Conservation (phyloP, 2,113 vertebrate species). For the Raja brachyura region DNA sequence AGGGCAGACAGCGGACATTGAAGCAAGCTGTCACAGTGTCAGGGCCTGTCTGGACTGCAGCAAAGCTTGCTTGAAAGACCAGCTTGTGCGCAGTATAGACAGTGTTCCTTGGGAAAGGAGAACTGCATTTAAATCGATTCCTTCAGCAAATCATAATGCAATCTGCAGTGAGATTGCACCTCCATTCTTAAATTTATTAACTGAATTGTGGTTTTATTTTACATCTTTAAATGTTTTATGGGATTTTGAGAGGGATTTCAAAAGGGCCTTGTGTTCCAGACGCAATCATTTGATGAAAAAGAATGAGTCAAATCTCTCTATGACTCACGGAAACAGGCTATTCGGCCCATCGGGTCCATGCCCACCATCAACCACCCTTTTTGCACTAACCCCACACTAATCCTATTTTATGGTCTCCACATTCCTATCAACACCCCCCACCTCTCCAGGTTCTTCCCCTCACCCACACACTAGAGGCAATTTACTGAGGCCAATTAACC, state of each 20-base stretch:
- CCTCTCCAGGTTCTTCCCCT: too few species aligned
- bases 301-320: not conserved
- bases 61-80: not conserved
- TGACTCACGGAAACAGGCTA: too few species aligned
- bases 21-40: not conserved
- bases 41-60: not conserved
- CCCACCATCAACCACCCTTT: too few species aligned
- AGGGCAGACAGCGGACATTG: not conserved
- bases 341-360: too few species aligned
- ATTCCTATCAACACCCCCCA: too few species aligned
- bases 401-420: too few species aligned
- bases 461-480: too few species aligned
- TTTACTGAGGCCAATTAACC: too few species aligned
- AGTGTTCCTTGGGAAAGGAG: not conserved
- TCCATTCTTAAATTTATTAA: not conserved
- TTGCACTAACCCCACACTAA: too few species aligned
- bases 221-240: not conserved
- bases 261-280: not conserved
- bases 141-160: not conserved
- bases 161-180: not conserved
- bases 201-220: not conserved
- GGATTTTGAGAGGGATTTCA: not conserved
- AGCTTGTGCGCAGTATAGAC: not conserved
- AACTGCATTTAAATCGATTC: not conserved
- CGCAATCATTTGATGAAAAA: not conserved